Evolutionary conservation across 2,888 invertebrate genomes (phyloP).

Genomic region (Cryptosula pallasiana): DNA sequence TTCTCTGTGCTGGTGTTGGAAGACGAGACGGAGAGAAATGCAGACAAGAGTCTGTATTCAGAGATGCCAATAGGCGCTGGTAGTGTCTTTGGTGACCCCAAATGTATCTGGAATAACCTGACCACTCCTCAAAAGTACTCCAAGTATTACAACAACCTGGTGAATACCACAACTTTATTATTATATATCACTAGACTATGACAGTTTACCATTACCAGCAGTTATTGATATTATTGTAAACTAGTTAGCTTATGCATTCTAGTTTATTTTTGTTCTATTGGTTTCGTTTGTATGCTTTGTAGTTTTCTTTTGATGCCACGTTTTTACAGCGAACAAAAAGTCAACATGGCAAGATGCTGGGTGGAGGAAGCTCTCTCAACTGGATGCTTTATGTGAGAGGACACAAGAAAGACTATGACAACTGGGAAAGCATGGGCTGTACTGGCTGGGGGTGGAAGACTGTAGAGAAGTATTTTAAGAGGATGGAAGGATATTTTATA

Average conservation of each 20-base stretch:
- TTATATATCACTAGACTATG: no score
- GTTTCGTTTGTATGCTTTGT: no score
- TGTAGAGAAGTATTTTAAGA: conserved; percentile 4
- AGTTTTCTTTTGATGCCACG: no score
- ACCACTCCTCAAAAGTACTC: neutral
- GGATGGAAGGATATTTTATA: conserved; percentile 13
- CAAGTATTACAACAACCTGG: conserved; percentile 13
- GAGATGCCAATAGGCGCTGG: neutral
- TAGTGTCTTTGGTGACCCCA: neutral
- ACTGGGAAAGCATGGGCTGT: neutral
- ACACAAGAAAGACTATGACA: conserved; percentile 5
- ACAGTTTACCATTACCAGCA: no score
- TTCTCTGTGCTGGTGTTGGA: conserved; percentile 37
- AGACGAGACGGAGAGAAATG: conserved; percentile 33
- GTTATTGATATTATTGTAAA: no score
- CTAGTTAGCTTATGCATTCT: no score
- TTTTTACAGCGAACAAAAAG: neutral
- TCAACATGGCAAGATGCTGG: conserved; percentile 74
- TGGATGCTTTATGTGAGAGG: conserved; percentile 84
- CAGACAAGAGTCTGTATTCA: neutral
- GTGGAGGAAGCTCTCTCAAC: conserved; percentile 80
- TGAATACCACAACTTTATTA: no score
- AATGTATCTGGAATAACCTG: neutral
- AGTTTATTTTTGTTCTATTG: no score
- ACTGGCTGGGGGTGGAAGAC: conserved; percentile 12